Conservation (phyloP, 2,113 vertebrate genomes). For the Antechinus flavipes region DNA sequence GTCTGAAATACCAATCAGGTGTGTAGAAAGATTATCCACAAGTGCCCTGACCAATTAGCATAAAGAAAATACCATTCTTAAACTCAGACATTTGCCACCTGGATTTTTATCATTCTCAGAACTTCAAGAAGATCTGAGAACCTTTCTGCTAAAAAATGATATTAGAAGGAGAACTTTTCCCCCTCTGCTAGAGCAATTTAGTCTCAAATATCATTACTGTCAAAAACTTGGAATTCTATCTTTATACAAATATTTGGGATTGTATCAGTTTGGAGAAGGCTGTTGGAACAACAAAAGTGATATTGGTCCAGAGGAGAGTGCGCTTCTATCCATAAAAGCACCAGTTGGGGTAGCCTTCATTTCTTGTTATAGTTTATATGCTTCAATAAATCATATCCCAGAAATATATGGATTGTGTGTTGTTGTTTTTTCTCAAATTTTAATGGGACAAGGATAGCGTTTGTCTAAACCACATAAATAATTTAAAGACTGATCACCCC, state of each 20-base stretch:
- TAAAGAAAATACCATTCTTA: background rate
- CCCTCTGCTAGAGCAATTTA: background rate
- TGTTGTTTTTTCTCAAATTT: background rate
- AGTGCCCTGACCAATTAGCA: background rate
- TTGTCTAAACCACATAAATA: background rate
- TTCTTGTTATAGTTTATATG: background rate
- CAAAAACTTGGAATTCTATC: background rate
- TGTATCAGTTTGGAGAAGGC: background rate
- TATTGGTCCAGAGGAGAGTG: background rate
- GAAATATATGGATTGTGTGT: background rate
- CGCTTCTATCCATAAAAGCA: background rate
- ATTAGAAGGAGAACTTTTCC: background rate
- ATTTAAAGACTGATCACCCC: background rate
- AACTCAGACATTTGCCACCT: background rate
- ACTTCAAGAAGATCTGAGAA: background rate
- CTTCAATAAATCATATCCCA: background rate
- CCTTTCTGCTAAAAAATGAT: background rate
- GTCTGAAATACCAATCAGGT: background rate
- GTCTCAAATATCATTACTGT: background rate
- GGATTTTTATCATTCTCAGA: background rate
- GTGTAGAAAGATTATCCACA: background rate
- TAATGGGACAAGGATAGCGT: background rate
- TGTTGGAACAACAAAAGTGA: background rate
- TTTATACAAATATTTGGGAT: background rate
- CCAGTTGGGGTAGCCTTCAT: background rate